These are phyloP conservation scores for Troglohyphantes excavatus DNA, from an alignment of 2,888 invertebrate species.

Conservation along the genomic window DNA sequence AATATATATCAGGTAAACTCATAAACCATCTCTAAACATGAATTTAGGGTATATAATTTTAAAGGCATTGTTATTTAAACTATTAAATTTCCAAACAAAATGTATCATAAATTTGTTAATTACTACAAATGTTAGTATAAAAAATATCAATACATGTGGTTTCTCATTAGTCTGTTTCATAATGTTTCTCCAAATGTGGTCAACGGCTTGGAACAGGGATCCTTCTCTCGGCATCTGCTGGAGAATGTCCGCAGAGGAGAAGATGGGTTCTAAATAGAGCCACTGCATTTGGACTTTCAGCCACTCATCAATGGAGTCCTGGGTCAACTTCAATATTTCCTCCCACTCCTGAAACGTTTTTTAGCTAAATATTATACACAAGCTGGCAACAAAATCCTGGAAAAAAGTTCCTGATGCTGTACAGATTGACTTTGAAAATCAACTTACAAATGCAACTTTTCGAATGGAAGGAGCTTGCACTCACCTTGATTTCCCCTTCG, in stretches of 20 bases:
- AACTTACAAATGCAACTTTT: too few species aligned
- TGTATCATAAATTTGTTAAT: too few species aligned
- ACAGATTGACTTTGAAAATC: too few species aligned
- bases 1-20: too few species aligned
- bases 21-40: too few species aligned
- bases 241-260: conserved; percentile 92
- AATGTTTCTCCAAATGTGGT: conserved; percentile 86
- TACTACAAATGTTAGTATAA: not conserved
- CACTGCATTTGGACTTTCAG: conserved; percentile 92
- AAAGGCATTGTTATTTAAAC: too few species aligned
- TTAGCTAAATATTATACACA: too few species aligned
- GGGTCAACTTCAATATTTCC: conserved; percentile 83
- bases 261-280: conserved; percentile 93
- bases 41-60: too few species aligned
- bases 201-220: conserved; percentile 88
- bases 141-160: conserved; percentile 56
- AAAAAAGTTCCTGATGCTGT: too few species aligned
- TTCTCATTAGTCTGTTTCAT: conserved; percentile 60
- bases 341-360: conserved; percentile 79
- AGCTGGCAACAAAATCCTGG: too few species aligned
- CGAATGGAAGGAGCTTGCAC: too few species aligned
- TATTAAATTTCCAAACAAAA: too few species aligned
- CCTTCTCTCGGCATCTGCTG: conserved; percentile 93
- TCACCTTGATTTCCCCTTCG: conserved; percentile 84
- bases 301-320: conserved; percentile 90